phyloP scores from a whole-genome alignment of 2,888 invertebrate species.

The Caenorhabditis sp. region DNA sequence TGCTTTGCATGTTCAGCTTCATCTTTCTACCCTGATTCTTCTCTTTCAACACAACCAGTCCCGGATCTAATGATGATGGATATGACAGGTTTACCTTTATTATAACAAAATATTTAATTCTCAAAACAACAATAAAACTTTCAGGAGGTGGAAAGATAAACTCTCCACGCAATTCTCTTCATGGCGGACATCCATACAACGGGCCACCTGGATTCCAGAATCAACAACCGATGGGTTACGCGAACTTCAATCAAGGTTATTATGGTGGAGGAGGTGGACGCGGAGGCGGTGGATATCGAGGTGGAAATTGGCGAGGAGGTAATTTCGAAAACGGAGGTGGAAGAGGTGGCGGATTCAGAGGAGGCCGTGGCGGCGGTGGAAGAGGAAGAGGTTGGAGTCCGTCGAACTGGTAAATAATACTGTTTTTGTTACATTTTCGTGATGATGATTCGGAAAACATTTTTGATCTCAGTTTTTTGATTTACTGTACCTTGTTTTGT shows the following conservation, averaged over 20 bases:
- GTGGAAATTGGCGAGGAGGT: neutral
- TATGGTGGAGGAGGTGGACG: neutral
- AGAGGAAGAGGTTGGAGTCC: conserved; percentile 27
- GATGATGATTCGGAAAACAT: neutral
- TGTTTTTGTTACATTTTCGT: neutral
- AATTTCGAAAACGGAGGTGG: neutral
- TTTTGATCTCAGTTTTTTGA: conserved; percentile 4
- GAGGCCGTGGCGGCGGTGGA: conserved; percentile 17
- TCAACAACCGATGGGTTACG: conserved; percentile 30
- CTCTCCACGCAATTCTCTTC: conserved; percentile 7
- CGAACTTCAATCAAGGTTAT: conserved; percentile 11
- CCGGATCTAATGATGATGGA: neutral
- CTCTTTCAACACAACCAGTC: neutral
- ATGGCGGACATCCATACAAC: conserved; percentile 16
- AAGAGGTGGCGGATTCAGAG: conserved; percentile 3
- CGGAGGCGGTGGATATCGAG: neutral
- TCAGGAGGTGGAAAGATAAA: conserved; percentile 18
- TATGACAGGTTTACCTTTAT: neutral
- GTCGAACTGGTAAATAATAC: conserved; percentile 11
- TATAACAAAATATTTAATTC: conserved; percentile 1
- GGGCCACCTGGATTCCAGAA: conserved; percentile 15
- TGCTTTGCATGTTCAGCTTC: neutral
- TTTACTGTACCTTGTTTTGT: neutral
- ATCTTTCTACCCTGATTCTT: neutral
- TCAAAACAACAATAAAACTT: neutral